Percentiles rank a stretch among this genome's conserved stretches.
These are phyloP conservation scores for Protodeltote pygarga DNA, from an alignment of 2,888 invertebrate species.

Conservation along the genomic window DNA sequence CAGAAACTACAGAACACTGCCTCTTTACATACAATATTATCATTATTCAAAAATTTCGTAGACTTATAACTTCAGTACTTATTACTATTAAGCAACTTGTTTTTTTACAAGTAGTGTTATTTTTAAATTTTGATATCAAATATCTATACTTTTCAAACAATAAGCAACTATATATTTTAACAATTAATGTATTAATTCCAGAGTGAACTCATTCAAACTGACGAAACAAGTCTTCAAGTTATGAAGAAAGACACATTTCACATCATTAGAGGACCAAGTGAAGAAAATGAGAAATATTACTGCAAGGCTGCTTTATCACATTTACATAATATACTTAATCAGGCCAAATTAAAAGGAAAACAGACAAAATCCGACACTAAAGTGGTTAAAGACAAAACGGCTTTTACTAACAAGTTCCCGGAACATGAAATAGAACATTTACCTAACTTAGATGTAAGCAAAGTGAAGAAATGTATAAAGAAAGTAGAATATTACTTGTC, in stretches of 20 bases:
- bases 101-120: no score
- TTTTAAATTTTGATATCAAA: no score
- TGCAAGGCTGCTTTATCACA: slow-evolving; percentile 90
- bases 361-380: slow-evolving; percentile 40
- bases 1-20: no score
- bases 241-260: slow-evolving; percentile 88
- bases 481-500: slow-evolving; percentile 92
- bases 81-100: no score
- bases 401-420: slow-evolving; percentile 87
- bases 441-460: slow-evolving; percentile 82
- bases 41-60: no score
- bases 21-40: no score
- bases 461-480: slow-evolving; percentile 86
- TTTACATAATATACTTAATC: slow-evolving; percentile 83
- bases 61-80: no score
- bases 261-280: slow-evolving; percentile 88
- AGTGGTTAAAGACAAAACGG: slow-evolving; percentile 44
- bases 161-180: no score
- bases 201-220: slow-evolving; percentile 86
- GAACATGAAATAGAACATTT: slow-evolving; percentile 81
- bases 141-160: no score
- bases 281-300: slow-evolving; percentile 84
- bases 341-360: slow-evolving; percentile 68
- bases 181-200: no score
- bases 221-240: slow-evolving; percentile 84